A percentile compares a stretch with the other conserved stretches of the same genome.
Evolutionary conservation across 2,797 vertebrate genomes (phyloP).

Genomic region (Pseudochirops cupreus): DNA sequence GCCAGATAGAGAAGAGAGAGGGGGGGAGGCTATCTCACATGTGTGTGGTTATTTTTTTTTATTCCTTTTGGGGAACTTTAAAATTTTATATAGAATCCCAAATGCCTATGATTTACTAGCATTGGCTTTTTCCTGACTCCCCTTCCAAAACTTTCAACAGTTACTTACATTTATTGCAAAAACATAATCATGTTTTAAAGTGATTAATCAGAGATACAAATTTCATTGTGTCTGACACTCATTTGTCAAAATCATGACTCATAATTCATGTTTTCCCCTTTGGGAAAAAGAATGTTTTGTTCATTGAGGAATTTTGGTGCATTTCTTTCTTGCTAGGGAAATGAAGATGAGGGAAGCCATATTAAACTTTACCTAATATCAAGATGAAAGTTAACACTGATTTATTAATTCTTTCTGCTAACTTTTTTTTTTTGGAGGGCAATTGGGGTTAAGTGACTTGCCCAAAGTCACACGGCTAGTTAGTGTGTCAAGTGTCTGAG

Average conservation of each 20-base stretch:
- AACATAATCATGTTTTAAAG: conserved; percentile 66
- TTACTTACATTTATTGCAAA: conserved; percentile 70
- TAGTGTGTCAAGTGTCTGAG: no score
- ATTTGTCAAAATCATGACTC: conserved; percentile 67
- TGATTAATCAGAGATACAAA: conserved; percentile 62
- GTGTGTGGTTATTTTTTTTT: conserved; percentile 46
- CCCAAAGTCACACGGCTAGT: no score
- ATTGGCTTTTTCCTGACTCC: conserved; percentile 26
- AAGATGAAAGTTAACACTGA: conserved; percentile 51
- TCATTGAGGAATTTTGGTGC: conserved; percentile 48
- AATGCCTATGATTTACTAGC: conserved; percentile 36
- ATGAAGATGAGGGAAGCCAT: conserved; percentile 39
- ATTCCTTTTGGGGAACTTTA: not conserved
- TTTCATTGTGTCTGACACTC: conserved; percentile 65
- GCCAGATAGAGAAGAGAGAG: not conserved
- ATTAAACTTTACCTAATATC: not conserved
- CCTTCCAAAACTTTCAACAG: conserved; percentile 27
- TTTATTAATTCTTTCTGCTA: not conserved
- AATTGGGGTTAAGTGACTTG: no score
- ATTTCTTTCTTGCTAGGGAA: conserved; percentile 42
- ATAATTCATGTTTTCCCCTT: conserved; percentile 48
- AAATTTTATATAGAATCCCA: not conserved
- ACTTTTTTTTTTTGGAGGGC: no score
- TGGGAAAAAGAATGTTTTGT: conserved; percentile 59
- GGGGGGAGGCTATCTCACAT: not conserved